Conservation (phyloP, 2,888 invertebrate species). For the Cephus rjabovi region DNA sequence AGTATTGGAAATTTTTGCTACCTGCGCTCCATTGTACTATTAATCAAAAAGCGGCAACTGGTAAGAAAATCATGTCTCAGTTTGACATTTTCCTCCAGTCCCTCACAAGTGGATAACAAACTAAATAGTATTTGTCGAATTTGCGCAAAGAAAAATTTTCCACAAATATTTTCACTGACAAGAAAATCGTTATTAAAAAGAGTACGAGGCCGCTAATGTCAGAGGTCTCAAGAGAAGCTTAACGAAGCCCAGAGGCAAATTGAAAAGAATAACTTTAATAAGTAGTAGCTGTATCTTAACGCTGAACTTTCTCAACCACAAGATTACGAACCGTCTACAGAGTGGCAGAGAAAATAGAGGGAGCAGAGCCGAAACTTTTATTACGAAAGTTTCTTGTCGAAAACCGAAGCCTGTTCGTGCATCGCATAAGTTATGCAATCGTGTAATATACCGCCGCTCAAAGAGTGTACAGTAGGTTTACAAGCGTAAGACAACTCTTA, state of each 20-base stretch:
- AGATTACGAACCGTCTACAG: neutral
- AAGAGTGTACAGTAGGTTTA: neutral
- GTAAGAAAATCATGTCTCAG: neutral
- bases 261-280: neutral
- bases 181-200: neutral
- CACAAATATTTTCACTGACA: neutral
- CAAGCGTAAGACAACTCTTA: neutral
- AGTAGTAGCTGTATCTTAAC: neutral
- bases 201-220: neutral
- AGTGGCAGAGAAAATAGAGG: neutral
- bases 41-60: neutral
- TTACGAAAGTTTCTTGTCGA: constrained; percentile 29
- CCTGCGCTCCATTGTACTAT: neutral
- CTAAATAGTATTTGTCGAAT: neutral
- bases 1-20: neutral
- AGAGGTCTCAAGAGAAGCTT: neutral
- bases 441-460: neutral
- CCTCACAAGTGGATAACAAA: neutral
- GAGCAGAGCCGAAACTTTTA: constrained; percentile 36
- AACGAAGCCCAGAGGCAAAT: neutral
- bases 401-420: neutral
- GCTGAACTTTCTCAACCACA: neutral
- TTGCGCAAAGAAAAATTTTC: neutral
- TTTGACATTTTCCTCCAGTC: neutral
- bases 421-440: neutral